phyloP scores from a whole-genome alignment of 2,888 invertebrate genomes.

The Choristoneura rosaceana region DNA sequence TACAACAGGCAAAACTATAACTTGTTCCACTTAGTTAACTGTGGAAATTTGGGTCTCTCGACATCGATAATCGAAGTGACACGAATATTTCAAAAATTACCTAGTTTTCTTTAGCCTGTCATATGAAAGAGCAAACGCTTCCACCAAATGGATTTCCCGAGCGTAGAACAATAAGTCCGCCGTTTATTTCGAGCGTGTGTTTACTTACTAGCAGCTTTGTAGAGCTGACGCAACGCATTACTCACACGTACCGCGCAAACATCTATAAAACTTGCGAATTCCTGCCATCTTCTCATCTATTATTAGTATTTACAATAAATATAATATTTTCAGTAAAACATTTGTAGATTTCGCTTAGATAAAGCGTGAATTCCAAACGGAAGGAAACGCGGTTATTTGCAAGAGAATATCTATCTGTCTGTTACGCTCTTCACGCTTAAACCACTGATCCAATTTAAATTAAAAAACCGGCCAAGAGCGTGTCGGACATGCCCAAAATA shows the following conservation, averaged over 20 bases:
- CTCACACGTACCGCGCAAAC: slow-evolving; percentile 48
- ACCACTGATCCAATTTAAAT: no score
- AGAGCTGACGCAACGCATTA: slow-evolving; percentile 72
- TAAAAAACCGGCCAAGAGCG: no score
- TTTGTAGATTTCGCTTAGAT: no score
- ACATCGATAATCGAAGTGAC: background rate
- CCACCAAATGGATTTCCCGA: slow-evolving; percentile 53
- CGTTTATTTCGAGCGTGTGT: slow-evolving; percentile 77
- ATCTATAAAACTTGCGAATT: slow-evolving; percentile 39
- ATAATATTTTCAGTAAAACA: no score
- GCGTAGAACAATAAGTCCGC: slow-evolving; percentile 62
- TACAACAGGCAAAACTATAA: no score
- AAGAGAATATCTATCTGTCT: no score
- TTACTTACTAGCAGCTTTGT: slow-evolving; percentile 67
- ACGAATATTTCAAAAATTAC: background rate
- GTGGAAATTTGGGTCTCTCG: background rate
- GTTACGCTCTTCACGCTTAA: no score
- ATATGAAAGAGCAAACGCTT: slow-evolving; percentile 16
- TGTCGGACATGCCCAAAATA: no score
- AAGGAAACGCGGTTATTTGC: no score
- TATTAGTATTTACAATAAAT: slow-evolving; percentile 21
- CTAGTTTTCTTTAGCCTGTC: background rate
- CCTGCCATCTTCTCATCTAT: slow-evolving; percentile 37
- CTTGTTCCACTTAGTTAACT: background rate
- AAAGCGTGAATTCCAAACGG: no score